A percentile compares a stretch with the other conserved stretches of the same genome.
Conservation (phyloP, 64 coral and sea anemone species). For the Porites lutea region DNA sequence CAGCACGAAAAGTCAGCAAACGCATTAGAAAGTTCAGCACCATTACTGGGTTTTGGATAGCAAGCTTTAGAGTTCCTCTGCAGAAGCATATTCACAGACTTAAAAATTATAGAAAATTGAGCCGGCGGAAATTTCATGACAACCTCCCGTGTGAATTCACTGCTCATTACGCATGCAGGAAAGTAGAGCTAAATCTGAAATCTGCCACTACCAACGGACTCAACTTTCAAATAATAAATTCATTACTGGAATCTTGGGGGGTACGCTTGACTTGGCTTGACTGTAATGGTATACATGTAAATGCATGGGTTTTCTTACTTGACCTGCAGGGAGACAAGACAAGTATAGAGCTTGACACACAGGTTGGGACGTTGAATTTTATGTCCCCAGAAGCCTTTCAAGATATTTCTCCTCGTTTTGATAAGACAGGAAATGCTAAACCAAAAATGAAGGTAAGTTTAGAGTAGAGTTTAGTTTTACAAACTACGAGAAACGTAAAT, state of each 20-base stretch:
- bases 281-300: too few species aligned
- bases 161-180: too few species aligned
- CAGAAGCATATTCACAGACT: slow-evolving; percentile 1
- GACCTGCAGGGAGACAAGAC: slow-evolving; percentile 78
- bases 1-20: slow-evolving; percentile 7
- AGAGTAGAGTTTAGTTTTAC: too few species aligned
- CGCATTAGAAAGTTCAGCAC: background rate
- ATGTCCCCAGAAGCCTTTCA: slow-evolving; percentile 98
- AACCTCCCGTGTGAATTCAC: too few species aligned
- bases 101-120: too few species aligned
- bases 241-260: too few species aligned
- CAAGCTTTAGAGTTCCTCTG: background rate
- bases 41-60: slow-evolving; percentile 5
- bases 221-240: too few species aligned
- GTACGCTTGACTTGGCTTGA: too few species aligned
- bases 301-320: background rate
- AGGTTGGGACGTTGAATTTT: slow-evolving; percentile 92
- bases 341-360: slow-evolving; percentile 91
- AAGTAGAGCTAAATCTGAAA: too few species aligned
- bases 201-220: too few species aligned
- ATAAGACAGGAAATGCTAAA: slow-evolving; percentile 14
- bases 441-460: slow-evolving; percentile 61
- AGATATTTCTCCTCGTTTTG: slow-evolving; percentile 69
- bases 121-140: too few species aligned
- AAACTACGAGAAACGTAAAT: too few species aligned